Base-by-base conservation (phyloP, 2,797 vertebrate species). In the Centroberyx gerrardi region DNA sequence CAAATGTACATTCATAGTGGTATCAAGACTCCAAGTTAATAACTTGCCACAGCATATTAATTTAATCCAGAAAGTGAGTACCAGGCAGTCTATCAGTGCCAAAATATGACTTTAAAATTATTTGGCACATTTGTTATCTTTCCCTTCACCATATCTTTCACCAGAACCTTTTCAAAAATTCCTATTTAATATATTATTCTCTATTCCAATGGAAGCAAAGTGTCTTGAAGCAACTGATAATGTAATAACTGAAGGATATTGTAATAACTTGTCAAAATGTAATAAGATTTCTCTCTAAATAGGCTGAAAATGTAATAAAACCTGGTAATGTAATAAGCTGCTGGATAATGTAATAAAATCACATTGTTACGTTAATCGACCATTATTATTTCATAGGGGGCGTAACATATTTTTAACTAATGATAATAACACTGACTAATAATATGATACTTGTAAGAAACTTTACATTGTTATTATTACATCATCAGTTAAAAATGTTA, bases 151-250 rank as follows among this genome's bases (percentile, higher is more conserved):
- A 4, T 31, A 55, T 55, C 36, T 65, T 31, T 29, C 31, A 36
- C 46, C 22, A 70, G 65, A 67, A 69, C 28, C 18, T 44, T 4
- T 15, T 66, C 68, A 36, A 60, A 66, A 71, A 22, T 33, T 33
- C 5, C 38, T 10, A 28, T 48, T 68, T 64, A 59, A 72, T 69
- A 68, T 72, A 62, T 69, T 10, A 78, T 81, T 52, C 55, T 55
- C 14, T 53, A 53, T 14, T 55, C 28, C 22, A 29, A 53, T 73
- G 31, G 46, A 65, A 48, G 70, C 62, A 10, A n/a, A 66, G 73
- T 44, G 46, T 48, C 8, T 66, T 67, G 60, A 40, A 36, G 63
- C 28, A 5, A 15, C 59, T 72, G 58, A 69, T 49, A 61, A 38
- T 44, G n/a, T 28, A 38, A 62, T 44, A 59, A 54, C 52, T 73